Conservation (phyloP, 2,888 invertebrate species). For the Onchidella celtica region DNA sequence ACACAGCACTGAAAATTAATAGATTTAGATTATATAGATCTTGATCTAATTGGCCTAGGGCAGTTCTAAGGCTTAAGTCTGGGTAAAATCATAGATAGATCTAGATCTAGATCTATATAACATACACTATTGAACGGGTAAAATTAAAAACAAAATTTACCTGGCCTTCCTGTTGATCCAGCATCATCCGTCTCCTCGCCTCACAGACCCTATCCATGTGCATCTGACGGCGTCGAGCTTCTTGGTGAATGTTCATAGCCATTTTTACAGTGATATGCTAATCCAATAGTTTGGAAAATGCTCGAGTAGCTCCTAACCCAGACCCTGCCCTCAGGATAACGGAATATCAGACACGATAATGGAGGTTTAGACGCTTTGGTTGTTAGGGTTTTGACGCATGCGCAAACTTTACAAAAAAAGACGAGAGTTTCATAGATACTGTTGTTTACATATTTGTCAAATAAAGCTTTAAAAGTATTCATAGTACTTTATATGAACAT, state of each 20-base stretch:
- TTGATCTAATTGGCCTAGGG: no score
- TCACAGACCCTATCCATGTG: slow-evolving; percentile 42
- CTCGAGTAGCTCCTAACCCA: neutral
- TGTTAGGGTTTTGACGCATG: slow-evolving; percentile 41
- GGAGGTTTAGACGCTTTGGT: slow-evolving; percentile 15
- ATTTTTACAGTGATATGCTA: neutral
- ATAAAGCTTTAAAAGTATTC: no score
- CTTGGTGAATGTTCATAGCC: slow-evolving; percentile 41
- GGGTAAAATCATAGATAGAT: no score
- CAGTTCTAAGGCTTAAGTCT: no score
- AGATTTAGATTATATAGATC: no score
- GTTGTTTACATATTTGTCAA: no score
- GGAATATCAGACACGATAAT: neutral
- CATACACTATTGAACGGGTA: no score
- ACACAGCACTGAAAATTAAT: no score
- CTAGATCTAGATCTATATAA: no score
- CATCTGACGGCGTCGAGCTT: slow-evolving; percentile 44
- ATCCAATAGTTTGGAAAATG: neutral
- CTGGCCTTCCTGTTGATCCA: neutral
- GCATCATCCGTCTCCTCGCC: slow-evolving; percentile 28
- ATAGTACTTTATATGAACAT: no score
- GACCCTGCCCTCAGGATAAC: neutral
- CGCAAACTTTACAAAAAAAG: slow-evolving; percentile 1
- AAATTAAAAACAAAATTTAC: no score
- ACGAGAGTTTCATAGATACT: no score